phyloP scores from a whole-genome alignment of 2,113 vertebrate genomes.

The Plecotus auritus region DNA sequence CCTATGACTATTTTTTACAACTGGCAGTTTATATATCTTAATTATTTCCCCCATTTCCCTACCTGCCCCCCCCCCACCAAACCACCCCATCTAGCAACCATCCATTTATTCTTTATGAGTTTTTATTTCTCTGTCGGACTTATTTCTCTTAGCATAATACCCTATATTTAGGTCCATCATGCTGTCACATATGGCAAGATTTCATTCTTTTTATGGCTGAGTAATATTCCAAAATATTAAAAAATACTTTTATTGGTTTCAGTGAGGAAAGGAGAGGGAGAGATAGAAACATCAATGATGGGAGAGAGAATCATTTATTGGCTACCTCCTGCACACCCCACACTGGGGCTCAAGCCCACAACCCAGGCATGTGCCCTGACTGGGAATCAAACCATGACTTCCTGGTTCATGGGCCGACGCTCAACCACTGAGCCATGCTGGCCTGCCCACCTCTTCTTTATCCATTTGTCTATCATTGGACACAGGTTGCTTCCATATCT shows the following conservation, averaged over 20 bases:
- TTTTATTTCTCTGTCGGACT: not conserved
- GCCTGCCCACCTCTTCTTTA: not conserved
- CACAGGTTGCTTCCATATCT: not conserved
- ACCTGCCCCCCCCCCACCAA: not conserved
- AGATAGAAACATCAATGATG: no score
- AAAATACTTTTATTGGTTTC: no score
- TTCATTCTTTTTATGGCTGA: not conserved
- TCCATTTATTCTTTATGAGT: not conserved
- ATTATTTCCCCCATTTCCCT: not conserved
- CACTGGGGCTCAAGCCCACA: no score
- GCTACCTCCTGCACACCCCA: no score
- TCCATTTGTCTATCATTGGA: not conserved
- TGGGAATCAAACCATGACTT: no score
- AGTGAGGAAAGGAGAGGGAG: no score
- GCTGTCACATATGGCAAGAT: not conserved
- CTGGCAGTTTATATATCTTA: not conserved
- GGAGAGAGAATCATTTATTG: no score
- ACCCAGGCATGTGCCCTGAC: no score
- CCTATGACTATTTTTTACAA: not conserved
- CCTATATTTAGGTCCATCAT: not conserved
- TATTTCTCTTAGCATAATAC: not conserved
- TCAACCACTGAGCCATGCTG: no score
- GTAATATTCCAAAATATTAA: not conserved
- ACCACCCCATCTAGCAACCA: not conserved
- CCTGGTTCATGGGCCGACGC: no score